phyloP scores from a whole-genome alignment of 2,888 invertebrate species.

The Dryomyza anilis region DNA sequence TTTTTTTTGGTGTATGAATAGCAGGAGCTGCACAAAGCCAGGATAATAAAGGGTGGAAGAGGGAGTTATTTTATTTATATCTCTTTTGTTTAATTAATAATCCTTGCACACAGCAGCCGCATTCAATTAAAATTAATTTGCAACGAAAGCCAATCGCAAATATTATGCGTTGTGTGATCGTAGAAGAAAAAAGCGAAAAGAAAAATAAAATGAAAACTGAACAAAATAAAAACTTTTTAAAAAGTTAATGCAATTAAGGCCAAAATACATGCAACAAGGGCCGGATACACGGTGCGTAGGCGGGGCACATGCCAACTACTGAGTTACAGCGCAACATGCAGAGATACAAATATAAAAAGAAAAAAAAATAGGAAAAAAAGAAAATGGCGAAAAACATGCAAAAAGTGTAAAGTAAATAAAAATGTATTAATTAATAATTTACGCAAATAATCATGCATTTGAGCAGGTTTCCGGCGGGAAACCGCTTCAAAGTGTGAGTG shows the following conservation, averaged over 20 bases:
- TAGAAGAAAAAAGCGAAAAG: neutral
- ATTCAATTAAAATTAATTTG: constrained; percentile 4
- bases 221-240: neutral
- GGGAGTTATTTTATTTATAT: no score
- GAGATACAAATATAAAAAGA: neutral
- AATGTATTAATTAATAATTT: no score
- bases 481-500: no score
- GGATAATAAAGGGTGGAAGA: no score
- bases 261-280: neutral
- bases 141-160: neutral
- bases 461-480: no score
- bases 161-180: neutral
- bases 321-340: neutral
- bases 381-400: neutral
- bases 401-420: no score
- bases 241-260: neutral
- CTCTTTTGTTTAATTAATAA: constrained; percentile 30
- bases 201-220: neutral
- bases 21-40: neutral
- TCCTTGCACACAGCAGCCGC: constrained; percentile 53
- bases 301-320: no score
- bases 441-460: no score
- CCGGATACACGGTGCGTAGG: no score
- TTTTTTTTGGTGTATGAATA: no score
- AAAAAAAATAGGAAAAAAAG: no score